These are phyloP conservation scores for Drosophila tripunctata DNA, from an alignment of 2,888 invertebrate species.

Conservation along the genomic window DNA sequence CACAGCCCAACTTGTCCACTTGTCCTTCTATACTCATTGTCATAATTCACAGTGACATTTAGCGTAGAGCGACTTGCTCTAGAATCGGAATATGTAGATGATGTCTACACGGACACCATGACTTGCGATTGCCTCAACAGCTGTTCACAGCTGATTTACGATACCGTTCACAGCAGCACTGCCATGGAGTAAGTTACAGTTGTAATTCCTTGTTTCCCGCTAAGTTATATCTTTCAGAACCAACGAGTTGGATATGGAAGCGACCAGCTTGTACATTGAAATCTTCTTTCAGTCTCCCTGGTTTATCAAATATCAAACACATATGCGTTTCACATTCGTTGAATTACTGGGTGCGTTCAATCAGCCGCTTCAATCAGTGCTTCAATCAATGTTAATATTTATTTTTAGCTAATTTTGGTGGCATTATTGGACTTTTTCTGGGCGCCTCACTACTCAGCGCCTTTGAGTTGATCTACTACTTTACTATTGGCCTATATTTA, in stretches of 20 bases:
- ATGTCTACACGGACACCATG: constrained; percentile 73
- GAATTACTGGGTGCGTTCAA: constrained; percentile 82
- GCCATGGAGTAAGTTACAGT: constrained; percentile 59
- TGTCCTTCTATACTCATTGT: background rate
- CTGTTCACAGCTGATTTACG: constrained; percentile 75
- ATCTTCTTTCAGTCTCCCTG: constrained; percentile 82
- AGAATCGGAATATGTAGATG: constrained; percentile 70
- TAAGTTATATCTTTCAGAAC: constrained; percentile 19
- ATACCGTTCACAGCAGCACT: constrained; percentile 55
- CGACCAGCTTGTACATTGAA: constrained; percentile 68
- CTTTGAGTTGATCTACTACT: constrained; percentile 84
- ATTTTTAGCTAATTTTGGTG: constrained; percentile 84
- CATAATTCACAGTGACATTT: constrained; percentile 50
- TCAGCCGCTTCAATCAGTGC: background rate
- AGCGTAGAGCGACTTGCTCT: constrained; percentile 60
- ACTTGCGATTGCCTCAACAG: constrained; percentile 80
- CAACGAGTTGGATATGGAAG: constrained; percentile 21
- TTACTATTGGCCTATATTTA: constrained; percentile 77
- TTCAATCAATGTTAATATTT: background rate
- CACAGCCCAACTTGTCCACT: no score
- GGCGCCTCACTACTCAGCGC: constrained; percentile 85
- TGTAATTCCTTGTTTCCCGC: background rate
- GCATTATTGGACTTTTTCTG: constrained; percentile 85
- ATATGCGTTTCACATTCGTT: constrained; percentile 83
- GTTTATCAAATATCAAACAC: constrained; percentile 83